These are phyloP conservation scores for Pterocles burchelli DNA, from an alignment of 2,113 vertebrate species.

Conservation along the genomic window DNA sequence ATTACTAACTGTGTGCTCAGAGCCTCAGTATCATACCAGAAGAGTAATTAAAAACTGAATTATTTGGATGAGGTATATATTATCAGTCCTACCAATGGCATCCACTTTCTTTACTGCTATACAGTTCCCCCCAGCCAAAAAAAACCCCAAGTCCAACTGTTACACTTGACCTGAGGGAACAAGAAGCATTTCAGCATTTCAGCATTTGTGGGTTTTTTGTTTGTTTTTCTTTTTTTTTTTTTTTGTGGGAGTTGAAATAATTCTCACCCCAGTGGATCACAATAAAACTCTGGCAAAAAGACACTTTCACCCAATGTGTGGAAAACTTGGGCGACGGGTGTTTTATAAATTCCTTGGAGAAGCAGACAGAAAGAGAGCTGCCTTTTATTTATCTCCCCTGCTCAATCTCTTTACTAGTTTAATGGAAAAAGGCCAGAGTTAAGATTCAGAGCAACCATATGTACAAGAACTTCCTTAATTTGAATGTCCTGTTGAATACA, in stretches of 20 bases:
- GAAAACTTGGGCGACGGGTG: not conserved
- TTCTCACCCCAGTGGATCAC: not conserved
- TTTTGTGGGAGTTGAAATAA: not conserved
- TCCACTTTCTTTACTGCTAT: not conserved
- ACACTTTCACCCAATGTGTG: not conserved
- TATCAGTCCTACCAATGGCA: not conserved
- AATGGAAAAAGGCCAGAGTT: not conserved
- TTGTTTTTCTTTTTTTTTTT: not conserved
- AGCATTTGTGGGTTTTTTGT: not conserved
- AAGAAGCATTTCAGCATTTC: not conserved
- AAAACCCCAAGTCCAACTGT: not conserved
- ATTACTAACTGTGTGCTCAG: not conserved
- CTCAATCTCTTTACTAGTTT: not conserved
- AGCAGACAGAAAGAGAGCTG: not conserved
- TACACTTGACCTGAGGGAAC: not conserved
- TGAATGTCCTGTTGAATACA: not conserved
- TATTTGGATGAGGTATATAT: not conserved
- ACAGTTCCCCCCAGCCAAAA: not conserved
- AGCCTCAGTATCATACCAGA: not conserved
- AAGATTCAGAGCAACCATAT: not conserved
- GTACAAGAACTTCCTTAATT: conserved; percentile 18
- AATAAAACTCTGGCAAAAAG: not conserved
- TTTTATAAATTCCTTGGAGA: not conserved
- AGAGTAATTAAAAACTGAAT: not conserved
- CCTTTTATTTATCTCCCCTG: not conserved